Percentiles rank a stretch among this genome's conserved stretches.
phyloP scores from a whole-genome alignment of 2,888 invertebrate species.

The Trisateles emortualis region DNA sequence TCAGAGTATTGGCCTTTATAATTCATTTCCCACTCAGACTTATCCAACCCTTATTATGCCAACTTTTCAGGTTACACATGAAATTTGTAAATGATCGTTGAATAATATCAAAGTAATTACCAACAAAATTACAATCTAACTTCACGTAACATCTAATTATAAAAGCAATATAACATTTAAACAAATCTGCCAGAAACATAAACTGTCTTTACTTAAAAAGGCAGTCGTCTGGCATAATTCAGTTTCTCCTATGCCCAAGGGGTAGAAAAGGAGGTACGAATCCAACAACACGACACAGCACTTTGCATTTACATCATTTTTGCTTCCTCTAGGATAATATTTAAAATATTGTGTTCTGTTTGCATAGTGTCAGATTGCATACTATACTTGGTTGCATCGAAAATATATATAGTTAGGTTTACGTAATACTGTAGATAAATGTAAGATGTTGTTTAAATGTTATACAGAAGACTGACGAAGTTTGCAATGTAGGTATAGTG shows the following conservation, averaged over 20 bases:
- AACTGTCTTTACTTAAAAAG: background rate
- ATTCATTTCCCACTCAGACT: too few species aligned
- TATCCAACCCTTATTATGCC: too few species aligned
- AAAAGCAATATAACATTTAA: too few species aligned
- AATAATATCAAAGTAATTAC: too few species aligned
- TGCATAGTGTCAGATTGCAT: background rate
- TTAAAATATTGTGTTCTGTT: conserved; percentile 13
- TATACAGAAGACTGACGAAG: background rate
- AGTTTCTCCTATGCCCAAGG: conserved; percentile 7
- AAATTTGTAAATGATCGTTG: too few species aligned
- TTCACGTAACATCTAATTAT: too few species aligned
- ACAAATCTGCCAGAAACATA: background rate
- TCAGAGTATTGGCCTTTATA: too few species aligned
- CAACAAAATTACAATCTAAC: too few species aligned
- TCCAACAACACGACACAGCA: conserved; percentile 29
- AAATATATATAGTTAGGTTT: background rate
- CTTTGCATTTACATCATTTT: conserved; percentile 25
- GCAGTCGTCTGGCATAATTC: background rate
- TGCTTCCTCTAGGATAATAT: conserved; percentile 20
- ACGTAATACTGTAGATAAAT: background rate
- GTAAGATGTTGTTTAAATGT: background rate
- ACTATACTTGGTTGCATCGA: background rate
- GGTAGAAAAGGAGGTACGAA: conserved; percentile 14
- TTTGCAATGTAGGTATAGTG: too few species aligned
- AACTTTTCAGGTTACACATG: too few species aligned